Evolutionary conservation across 2,888 invertebrate genomes (phyloP).

Genomic region (Pristionchus japonicus): DNA sequence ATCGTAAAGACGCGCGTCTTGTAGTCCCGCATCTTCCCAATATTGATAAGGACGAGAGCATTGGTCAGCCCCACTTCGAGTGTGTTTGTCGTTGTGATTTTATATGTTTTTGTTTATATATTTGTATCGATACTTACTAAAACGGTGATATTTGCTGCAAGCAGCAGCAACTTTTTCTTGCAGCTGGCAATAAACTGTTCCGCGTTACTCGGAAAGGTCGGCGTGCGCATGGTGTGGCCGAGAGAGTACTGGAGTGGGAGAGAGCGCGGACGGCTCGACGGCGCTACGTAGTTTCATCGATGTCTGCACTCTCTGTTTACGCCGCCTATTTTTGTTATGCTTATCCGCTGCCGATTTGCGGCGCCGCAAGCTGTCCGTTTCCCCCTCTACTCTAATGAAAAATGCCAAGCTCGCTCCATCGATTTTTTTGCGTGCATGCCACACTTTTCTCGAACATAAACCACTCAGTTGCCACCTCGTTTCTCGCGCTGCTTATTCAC

Average conservation of each 20-base stretch:
- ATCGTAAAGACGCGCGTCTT: background rate
- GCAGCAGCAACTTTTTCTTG: too few species aligned
- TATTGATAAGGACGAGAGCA: background rate
- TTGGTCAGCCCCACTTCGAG: background rate
- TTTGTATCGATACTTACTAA: background rate
- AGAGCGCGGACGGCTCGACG: background rate
- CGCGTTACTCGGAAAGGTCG: slow-evolving; percentile 25
- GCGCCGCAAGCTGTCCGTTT: background rate
- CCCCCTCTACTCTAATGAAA: too few species aligned
- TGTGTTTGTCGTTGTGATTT: too few species aligned
- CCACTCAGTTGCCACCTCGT: background rate
- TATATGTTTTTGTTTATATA: background rate
- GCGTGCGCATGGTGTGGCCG: background rate
- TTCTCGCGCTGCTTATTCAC: slow-evolving; percentile 10
- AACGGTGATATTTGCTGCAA: too few species aligned
- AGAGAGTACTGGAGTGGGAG: slow-evolving; percentile 6
- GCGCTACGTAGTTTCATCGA: slow-evolving; percentile 39
- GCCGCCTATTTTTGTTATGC: slow-evolving; percentile 34
- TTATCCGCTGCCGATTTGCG: slow-evolving; percentile 7
- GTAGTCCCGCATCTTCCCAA: background rate
- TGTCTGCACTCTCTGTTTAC: slow-evolving; percentile 26
- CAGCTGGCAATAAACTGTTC: background rate
- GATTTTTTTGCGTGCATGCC: background rate
- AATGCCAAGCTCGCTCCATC: background rate
- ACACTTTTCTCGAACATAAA: background rate